Evolutionary conservation across 2,797 vertebrate species (phyloP).

Genomic region (Neomorphus geoffroyi): DNA sequence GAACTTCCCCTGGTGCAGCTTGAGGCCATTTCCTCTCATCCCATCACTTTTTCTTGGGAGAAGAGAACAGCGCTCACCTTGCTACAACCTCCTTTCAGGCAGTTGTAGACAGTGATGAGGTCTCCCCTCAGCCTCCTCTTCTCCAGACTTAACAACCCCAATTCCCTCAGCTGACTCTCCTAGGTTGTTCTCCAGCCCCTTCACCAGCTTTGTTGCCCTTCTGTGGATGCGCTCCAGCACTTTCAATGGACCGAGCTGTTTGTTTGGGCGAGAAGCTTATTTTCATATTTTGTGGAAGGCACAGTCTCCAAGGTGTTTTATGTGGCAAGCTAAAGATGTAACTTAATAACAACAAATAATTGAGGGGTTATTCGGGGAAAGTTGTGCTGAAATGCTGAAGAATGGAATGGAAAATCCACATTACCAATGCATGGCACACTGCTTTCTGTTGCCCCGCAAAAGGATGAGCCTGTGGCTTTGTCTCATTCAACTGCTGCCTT

Average conservation of each 20-base stretch:
- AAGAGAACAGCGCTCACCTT: no score
- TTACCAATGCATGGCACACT: neutral
- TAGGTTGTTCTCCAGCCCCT: no score
- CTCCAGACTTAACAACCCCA: no score
- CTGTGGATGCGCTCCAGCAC: neutral
- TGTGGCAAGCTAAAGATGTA: conserved; percentile 37
- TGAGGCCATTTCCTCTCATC: no score
- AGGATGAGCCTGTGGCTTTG: neutral
- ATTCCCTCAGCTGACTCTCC: no score
- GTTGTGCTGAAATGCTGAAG: neutral
- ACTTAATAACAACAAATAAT: conserved; percentile 35
- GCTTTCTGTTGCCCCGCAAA: neutral
- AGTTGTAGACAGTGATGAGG: no score
- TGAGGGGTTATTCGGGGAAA: conserved; percentile 6
- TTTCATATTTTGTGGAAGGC: conserved; percentile 17
- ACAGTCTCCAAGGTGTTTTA: conserved; percentile 18
- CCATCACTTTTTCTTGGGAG: no score
- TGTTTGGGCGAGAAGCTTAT: conserved; percentile 31
- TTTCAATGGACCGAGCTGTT: neutral
- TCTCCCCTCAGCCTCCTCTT: no score
- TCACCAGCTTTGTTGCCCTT: no score
- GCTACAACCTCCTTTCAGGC: no score
- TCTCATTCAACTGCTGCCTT: neutral
- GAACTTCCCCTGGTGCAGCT: no score
- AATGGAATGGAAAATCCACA: neutral